A percentile compares a stretch with the other conserved stretches of the same genome.
Conservation (phyloP, 30 jellyfish, hydroid and myxozoan genomes). For the Aurelia coerulea region DNA sequence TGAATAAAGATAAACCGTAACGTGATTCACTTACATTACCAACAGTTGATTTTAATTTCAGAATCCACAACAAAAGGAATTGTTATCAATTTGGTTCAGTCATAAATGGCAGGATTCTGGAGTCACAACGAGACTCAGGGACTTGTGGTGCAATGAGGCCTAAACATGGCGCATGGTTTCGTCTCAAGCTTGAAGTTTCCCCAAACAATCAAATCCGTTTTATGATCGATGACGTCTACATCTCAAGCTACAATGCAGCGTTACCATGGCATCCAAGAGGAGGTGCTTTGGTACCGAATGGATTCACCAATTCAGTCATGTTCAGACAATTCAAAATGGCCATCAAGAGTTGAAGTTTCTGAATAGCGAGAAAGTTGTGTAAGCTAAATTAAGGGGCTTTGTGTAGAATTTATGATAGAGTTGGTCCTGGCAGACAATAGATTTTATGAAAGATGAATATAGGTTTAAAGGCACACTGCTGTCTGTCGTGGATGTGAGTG, state of each 20-base stretch:
- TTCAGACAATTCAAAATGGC: conserved; percentile 29
- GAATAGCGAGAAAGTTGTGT: too few species aligned
- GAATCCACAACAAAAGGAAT: conserved; percentile 43
- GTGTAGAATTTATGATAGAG: too few species aligned
- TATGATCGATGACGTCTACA: conserved; percentile 9
- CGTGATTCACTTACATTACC: too few species aligned
- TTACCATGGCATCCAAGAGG: conserved; percentile 49
- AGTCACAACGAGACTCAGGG: conserved; percentile 26
- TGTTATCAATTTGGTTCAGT: conserved; percentile 71
- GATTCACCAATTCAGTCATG: conserved; percentile 51
- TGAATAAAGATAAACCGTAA: too few species aligned
- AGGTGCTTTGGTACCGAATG: conserved; percentile 67
- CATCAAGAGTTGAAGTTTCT: too few species aligned
- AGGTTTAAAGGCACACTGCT: too few species aligned
- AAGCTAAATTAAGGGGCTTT: too few species aligned
- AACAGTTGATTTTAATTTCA: not conserved
- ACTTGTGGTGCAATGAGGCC: conserved; percentile 48
- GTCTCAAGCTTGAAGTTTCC: conserved; percentile 23
- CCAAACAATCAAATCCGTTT: conserved; percentile 20
- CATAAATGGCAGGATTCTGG: conserved; percentile 22
- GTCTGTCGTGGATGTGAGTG: too few species aligned
- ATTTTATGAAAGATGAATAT: too few species aligned
- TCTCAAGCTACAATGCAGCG: conserved; percentile 16
- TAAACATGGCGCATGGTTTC: conserved; percentile 56
- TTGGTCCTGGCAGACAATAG: too few species aligned